phyloP scores from a whole-genome alignment of 1,140 invertebrate species.

The Marisa cornuarietis region DNA sequence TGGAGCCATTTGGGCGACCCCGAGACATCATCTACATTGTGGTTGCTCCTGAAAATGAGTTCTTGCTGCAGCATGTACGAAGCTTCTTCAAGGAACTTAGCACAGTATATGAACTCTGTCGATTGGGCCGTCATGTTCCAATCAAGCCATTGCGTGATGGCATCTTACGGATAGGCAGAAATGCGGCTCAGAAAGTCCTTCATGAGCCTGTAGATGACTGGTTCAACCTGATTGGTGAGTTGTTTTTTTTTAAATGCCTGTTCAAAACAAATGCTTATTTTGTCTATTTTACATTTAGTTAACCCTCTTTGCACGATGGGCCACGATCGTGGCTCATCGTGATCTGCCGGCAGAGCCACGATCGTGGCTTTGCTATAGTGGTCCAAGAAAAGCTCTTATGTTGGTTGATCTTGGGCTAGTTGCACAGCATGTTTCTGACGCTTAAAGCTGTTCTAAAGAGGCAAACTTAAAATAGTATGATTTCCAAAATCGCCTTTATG shows the following conservation, averaged over 20 bases:
- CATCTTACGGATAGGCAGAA: constrained; percentile 85
- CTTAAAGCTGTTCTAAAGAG: no score
- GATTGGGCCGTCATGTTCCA: constrained; percentile 88
- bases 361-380: no score
- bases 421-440: no score
- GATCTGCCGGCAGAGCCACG: no score
- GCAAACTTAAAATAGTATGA: no score
- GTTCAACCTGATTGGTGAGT: constrained; percentile 76
- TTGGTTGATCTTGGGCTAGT: no score
- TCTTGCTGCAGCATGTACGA: constrained; percentile 80
- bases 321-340: no score
- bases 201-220: constrained; percentile 87
- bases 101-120: constrained; percentile 90
- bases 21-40: constrained; percentile 95
- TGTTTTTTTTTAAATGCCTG: background rate
- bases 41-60: constrained; percentile 90
- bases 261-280: no score
- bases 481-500: no score
- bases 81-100: constrained; percentile 93
- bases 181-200: constrained; percentile 71
- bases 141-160: constrained; percentile 88
- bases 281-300: no score
- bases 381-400: no score
- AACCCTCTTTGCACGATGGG: no score
- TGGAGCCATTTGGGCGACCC: constrained; percentile 93